These are phyloP conservation scores for Furcula furcula DNA, from an alignment of 2,888 invertebrate genomes.

Conservation along the genomic window DNA sequence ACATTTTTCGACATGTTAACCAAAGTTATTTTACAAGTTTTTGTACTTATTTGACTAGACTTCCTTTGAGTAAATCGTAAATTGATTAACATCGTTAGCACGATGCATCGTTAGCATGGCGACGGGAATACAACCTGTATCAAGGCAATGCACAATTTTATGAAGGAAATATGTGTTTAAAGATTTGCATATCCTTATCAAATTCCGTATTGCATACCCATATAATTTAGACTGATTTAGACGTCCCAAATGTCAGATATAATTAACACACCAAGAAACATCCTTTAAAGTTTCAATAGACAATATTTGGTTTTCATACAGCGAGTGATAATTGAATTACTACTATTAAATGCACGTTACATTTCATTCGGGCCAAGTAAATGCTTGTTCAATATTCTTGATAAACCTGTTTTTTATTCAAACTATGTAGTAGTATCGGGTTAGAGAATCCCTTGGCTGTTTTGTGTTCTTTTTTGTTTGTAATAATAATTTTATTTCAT, in stretches of 20 bases:
- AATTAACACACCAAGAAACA: background rate
- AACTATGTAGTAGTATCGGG: background rate
- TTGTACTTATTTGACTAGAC: too few species aligned
- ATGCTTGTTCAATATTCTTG: slow-evolving; percentile 4
- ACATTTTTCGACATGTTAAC: background rate
- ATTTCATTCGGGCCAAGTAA: background rate
- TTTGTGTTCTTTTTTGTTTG: background rate
- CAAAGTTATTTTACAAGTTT: too few species aligned
- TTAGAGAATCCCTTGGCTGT: slow-evolving; percentile 12
- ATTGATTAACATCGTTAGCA: too few species aligned
- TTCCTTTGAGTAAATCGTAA: too few species aligned
- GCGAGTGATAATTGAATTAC: slow-evolving; percentile 10
- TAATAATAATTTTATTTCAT: too few species aligned
- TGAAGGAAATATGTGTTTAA: too few species aligned
- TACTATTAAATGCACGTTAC: slow-evolving; percentile 6
- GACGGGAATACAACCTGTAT: too few species aligned
- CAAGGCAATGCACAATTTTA: too few species aligned
- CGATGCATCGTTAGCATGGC: too few species aligned
- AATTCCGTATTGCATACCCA: too few species aligned
- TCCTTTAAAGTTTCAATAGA: background rate
- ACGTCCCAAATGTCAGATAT: background rate
- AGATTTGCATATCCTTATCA: too few species aligned
- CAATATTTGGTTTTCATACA: background rate
- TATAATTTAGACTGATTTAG: too few species aligned
- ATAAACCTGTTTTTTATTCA: slow-evolving; percentile 15